Evolutionary conservation across 2,888 invertebrate genomes (phyloP), one percentile per base, ranked within the genome.

Genomic region (Aelia acuminata): DNA sequence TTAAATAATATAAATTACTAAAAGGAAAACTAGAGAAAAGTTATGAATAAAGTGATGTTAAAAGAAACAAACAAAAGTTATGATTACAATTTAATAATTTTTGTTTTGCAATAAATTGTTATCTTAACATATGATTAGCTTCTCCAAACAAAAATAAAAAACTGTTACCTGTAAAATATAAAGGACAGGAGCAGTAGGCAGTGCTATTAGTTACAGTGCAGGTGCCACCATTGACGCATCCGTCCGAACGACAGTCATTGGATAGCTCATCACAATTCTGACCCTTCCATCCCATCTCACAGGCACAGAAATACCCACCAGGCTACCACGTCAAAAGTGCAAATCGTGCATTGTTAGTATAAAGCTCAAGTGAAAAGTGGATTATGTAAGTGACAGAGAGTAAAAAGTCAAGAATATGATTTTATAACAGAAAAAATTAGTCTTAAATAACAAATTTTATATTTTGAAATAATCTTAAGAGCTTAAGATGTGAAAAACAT

Each of bases 131-230:
- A 39, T 50, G 43, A 84, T 85, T 84, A 43, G 53, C 43, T 75
- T 43, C 93, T 20, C 22, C 39, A n/a, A n/a, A n/a, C 20, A 57
- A 39, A 50, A 26, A 70, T 35, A 20, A 70, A 48, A 85, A 97
- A 8, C 4, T 22, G 50, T 89, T 92, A 95, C 96, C 96, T 92
- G 93, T 94, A 93, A 94, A 96, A 1, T 95, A 96, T 4, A 95
- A 93, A 31, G 94, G 93, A 92, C 96, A 96, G 86, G 94, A 93
- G 92, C 96, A 96, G 92, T 96, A 95, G 92, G 95, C 94, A 90
- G 93, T 93, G 53, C 93, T 93, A 87, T 92, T 93, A 90, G 88
- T 85, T 85, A 93, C 92, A 84, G 92, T 91, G 92, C 97, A 97
- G n/a, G 94, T 94, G 89, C 95, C 97, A 0, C 96, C 96, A 92